These are phyloP conservation scores for Trichonephila inaurata DNA, from an alignment of 1,140 invertebrate genomes.

Conservation along the genomic window DNA sequence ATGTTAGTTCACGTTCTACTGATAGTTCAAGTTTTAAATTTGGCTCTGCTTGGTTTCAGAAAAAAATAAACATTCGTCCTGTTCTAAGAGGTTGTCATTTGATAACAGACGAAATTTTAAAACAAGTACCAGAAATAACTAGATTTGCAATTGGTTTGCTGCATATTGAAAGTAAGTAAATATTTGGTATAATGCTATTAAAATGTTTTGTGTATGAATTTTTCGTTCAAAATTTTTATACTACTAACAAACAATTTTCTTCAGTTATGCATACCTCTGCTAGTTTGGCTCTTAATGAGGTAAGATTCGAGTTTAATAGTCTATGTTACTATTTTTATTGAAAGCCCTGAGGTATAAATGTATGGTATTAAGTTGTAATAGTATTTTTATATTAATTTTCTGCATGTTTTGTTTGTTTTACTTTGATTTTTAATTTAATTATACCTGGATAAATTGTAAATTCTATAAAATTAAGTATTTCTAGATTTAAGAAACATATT, in stretches of 20 bases:
- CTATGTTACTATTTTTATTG: not conserved
- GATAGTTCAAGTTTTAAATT: conserved; percentile 71
- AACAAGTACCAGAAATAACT: conserved; percentile 94
- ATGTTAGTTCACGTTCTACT: conserved; percentile 39
- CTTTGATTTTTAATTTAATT: too few relatives aligned
- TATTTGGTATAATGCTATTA: too few relatives aligned
- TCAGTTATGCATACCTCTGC: conserved; percentile 98
- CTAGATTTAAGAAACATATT: too few relatives aligned
- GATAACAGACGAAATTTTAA: conserved; percentile 96
- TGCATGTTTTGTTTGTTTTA: too few relatives aligned
- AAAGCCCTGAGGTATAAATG: not conserved
- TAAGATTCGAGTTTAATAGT: conserved; percentile 76
- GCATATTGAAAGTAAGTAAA: conserved; percentile 92
- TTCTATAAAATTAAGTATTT: too few relatives aligned
- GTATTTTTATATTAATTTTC: too few relatives aligned
- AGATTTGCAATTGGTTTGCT: conserved; percentile 96
- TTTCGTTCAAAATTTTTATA: not conserved
- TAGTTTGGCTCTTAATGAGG: conserved; percentile 96
- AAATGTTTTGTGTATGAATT: not conserved
- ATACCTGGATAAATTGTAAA: too few relatives aligned
- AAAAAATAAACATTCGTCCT: conserved; percentile 95
- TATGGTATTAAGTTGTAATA: too few relatives aligned
- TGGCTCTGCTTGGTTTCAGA: conserved; percentile 94
- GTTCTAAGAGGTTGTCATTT: conserved; percentile 96
- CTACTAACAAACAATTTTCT: conserved; percentile 79